Percentiles rank a stretch among this genome's conserved stretches.
Conservation (phyloP, 2,797 vertebrate genomes). For the Pipistrellus nathusii region DNA sequence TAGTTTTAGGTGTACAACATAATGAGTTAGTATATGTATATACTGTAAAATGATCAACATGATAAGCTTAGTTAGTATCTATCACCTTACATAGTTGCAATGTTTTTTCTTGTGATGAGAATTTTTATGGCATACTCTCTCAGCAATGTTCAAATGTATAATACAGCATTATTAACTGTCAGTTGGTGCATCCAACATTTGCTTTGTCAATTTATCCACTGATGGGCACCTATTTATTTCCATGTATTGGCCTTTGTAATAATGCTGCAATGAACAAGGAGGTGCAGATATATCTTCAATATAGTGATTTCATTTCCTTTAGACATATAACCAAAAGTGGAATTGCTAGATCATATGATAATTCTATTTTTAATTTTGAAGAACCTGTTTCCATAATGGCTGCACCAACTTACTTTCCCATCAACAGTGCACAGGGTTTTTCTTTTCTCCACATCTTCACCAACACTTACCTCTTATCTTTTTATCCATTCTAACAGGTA, state of each 20-base stretch:
- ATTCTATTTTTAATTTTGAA: not conserved
- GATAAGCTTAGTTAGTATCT: not conserved
- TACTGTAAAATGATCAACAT: not conserved
- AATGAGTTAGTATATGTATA: not conserved
- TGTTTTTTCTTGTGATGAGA: not conserved
- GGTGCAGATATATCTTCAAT: not conserved
- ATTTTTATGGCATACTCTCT: not conserved
- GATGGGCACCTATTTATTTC: not conserved
- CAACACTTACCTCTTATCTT: not conserved
- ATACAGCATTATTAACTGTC: not conserved
- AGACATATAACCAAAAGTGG: not conserved
- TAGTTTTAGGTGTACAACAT: not conserved
- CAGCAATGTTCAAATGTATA: not conserved
- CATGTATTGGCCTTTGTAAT: not conserved
- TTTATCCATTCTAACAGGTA: not conserved
- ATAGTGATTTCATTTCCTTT: not conserved
- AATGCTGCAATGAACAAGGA: not conserved
- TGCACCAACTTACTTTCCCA: not conserved
- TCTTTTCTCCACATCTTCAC: not conserved
- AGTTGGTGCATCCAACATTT: too few species aligned
- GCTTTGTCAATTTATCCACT: not conserved
- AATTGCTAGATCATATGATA: not conserved
- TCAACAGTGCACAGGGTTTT: not conserved
- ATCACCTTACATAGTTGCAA: not conserved
- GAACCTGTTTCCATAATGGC: not conserved